Percentiles rank a stretch among this genome's conserved stretches.
These are phyloP conservation scores for Cyphomyrus discorhynchus DNA, from an alignment of 2,113 vertebrate species.

Conservation along the genomic window DNA sequence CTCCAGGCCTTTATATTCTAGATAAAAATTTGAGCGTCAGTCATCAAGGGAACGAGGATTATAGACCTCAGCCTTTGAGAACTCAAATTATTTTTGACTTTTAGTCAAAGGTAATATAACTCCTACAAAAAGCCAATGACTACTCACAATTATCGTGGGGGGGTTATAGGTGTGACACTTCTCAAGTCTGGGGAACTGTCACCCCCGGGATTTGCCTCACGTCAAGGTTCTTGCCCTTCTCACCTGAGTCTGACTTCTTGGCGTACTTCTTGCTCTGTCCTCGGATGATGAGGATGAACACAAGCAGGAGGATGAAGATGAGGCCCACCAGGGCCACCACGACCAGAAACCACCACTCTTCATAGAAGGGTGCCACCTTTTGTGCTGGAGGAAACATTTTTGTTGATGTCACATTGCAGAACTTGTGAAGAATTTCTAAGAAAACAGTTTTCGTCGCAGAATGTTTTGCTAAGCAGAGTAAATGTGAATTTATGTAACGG, in stretches of 20 bases:
- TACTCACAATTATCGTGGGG: not conserved
- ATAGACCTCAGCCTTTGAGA: not conserved
- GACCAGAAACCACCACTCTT: constrained; percentile 98
- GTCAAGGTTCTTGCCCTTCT: constrained; percentile 24
- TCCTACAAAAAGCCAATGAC: not conserved
- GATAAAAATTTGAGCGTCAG: not conserved
- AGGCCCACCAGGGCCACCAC: constrained; percentile 89
- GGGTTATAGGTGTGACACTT: not conserved
- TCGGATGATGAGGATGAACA: constrained; percentile 90
- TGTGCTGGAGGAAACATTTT: constrained; percentile 63
- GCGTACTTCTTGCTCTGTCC: constrained; percentile 95
- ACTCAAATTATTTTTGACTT: not conserved
- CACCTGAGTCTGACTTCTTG: constrained; percentile 89
- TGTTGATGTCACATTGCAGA: not conserved
- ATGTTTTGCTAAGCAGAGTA: not conserved
- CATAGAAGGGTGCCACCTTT: constrained; percentile 87
- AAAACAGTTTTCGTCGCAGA: not conserved
- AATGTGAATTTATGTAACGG: not conserved
- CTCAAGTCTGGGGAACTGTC: not conserved
- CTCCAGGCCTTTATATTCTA: not conserved
- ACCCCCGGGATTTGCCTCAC: not conserved
- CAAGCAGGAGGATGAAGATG: constrained; percentile 91
- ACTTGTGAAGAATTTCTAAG: not conserved
- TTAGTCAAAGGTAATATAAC: not conserved
- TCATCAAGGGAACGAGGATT: not conserved